Base-by-base conservation (phyloP, 2,888 invertebrate genomes). In the Caenorhabditis macrosperma region DNA sequence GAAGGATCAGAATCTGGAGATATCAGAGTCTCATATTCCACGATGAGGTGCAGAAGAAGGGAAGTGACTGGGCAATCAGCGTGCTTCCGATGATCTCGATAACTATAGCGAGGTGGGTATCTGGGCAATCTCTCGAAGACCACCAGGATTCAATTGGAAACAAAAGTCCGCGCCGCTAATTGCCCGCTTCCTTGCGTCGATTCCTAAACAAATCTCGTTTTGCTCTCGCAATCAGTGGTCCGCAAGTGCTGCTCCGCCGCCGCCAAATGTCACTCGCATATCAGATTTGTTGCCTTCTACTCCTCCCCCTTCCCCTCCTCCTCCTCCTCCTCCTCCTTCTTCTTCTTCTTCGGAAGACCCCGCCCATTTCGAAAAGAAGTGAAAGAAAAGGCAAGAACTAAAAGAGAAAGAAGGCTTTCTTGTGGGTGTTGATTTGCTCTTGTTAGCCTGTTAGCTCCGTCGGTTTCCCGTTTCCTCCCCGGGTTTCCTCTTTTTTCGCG, bases 1-100 rank as follows among this genome's bases (percentile, higher is more conserved):
- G 77, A 9, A 22, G 76, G 33, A 72, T 84, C 12, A 67, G 85
- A 46, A 82, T 86, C n/a, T 86, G 85, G 85, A 69, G 85, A 50
- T 86, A 86, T 66, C 82, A 84, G 35, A 69, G 81, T 26, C 55
- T 85, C 30, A 78, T 79, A 35, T 79, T 78, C 41, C 74, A 82
- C 33, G 74, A 78, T 46, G 69, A 82, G 28, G 46, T 78, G n/a
- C 69, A 64, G 44, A 67, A 61, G 17, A 46, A 52, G 20, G 9
- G 20, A 41, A 15, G 28, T 5, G 1, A 17, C 17, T 5, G 12
- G 35, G 4, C 3, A 15, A 48, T 17, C 33, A 35, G 48, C n/a
- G 48, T n/a, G 12, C 28, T 22, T 41, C 41, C 41, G 41, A 41
- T 41, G n/a, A 15, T 46, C 46, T 46, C 46, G 46, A 33, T 5